Conservation (phyloP, 2,797 vertebrate species). For the Poecilia gillii region DNA sequence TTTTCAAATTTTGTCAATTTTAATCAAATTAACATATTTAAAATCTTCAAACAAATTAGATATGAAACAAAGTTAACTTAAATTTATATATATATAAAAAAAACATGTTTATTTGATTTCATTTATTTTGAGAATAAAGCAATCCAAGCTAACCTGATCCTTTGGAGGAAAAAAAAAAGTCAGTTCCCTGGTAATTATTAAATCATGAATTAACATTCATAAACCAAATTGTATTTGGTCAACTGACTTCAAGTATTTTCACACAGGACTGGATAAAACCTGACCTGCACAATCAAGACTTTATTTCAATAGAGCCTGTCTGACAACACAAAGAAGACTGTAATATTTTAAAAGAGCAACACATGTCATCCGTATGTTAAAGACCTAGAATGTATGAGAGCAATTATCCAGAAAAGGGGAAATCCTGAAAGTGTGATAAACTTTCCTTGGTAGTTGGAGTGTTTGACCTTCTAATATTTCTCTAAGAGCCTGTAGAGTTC, state of each 20-base stretch:
- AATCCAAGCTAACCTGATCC: not conserved
- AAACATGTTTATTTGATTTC: not conserved
- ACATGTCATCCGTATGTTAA: not conserved
- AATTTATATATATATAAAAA: not conserved
- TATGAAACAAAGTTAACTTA: conserved; percentile 20
- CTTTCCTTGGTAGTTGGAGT: not conserved
- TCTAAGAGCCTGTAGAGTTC: no score
- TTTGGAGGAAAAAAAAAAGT: not conserved
- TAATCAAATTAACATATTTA: not conserved
- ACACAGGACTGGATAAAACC: not conserved
- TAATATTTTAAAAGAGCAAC: not conserved
- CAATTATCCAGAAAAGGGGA: not conserved
- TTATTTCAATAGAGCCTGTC: not conserved
- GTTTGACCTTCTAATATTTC: not conserved
- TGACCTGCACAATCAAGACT: not conserved
- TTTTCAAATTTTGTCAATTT: conserved; percentile 1
- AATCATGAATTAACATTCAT: not conserved
- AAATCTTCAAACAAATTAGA: not conserved
- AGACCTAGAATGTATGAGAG: not conserved
- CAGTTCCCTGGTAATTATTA: not conserved
- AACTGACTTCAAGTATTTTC: not conserved
- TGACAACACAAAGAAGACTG: not conserved
- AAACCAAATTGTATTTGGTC: not conserved
- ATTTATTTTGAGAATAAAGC: not conserved
- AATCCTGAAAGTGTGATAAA: not conserved